Percentiles rank a stretch among this genome's conserved stretches.
Conservation (phyloP, 1,140 invertebrate species). For the Paralvinella palmiformis region DNA sequence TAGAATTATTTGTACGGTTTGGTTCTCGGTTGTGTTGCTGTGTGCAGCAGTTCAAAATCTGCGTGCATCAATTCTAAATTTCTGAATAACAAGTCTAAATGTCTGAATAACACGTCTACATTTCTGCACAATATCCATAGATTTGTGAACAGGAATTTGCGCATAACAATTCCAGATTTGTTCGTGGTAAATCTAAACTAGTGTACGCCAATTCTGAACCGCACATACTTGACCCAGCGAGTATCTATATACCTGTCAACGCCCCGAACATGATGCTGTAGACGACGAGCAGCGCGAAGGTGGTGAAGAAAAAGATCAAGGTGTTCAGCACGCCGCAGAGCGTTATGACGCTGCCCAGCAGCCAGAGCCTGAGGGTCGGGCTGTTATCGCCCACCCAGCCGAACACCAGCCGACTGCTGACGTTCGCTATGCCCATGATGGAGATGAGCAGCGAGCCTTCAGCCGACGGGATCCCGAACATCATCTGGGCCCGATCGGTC, state of each 20-base stretch:
- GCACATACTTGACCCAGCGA: no score
- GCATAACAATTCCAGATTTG: no score
- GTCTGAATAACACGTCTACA: no score
- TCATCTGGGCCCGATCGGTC: constrained; percentile 1
- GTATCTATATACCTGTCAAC: constrained; percentile 93
- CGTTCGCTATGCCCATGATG: constrained; percentile 75
- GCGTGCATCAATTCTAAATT: no score
- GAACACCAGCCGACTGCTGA: constrained; percentile 52
- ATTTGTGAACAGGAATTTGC: no score
- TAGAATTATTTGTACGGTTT: no score
- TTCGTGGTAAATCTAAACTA: no score
- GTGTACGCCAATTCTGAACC: no score
- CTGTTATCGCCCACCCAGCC: constrained; percentile 54
- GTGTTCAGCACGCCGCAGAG: not conserved
- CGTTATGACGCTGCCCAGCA: not conserved
- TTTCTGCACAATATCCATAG: no score
- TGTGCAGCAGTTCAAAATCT: no score
- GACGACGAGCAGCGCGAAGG: constrained; percentile 70
- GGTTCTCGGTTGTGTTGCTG: no score
- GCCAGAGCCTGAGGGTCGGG: not conserved
- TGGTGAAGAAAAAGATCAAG: constrained; percentile 68
- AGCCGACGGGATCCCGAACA: constrained; percentile 32
- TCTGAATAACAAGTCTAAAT: no score
- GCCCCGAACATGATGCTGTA: constrained; percentile 87
- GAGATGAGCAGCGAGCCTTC: constrained; percentile 68